Evolutionary conservation across 2,113 vertebrate species (phyloP).

Genomic region (Motacilla tschutschensis): DNA sequence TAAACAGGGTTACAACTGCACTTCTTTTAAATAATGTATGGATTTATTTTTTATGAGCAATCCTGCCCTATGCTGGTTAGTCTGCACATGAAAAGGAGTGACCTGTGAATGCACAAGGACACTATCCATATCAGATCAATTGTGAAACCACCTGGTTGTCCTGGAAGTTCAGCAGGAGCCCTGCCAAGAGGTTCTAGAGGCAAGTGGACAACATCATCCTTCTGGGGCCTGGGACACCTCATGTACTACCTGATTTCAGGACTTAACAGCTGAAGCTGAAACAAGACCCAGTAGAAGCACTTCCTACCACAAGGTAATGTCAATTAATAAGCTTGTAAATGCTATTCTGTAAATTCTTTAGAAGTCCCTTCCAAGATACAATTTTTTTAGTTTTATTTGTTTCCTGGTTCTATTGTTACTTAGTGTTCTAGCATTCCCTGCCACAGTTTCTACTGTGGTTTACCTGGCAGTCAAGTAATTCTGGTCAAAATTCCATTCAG

Average conservation of each 20-base stretch:
- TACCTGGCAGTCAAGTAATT: background rate
- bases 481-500: background rate
- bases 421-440: background rate
- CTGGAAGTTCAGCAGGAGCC: background rate
- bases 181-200: background rate
- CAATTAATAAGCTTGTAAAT: background rate
- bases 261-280: background rate
- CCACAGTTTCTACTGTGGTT: background rate
- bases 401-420: background rate
- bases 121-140: background rate
- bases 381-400: background rate
- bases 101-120: background rate
- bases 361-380: background rate
- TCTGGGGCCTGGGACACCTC: accelerated
- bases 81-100: background rate
- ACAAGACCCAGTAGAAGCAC: background rate
- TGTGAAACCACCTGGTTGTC: background rate
- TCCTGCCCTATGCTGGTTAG: background rate
- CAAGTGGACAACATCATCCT: background rate
- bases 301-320: background rate
- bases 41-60: background rate
- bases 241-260: background rate
- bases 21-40: background rate
- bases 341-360: background rate
- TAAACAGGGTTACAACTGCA: background rate